Percentiles rank a stretch among this genome's conserved stretches.
phyloP scores from a whole-genome alignment of 2,888 invertebrate genomes.

The Tuberolachnus salignus region DNA sequence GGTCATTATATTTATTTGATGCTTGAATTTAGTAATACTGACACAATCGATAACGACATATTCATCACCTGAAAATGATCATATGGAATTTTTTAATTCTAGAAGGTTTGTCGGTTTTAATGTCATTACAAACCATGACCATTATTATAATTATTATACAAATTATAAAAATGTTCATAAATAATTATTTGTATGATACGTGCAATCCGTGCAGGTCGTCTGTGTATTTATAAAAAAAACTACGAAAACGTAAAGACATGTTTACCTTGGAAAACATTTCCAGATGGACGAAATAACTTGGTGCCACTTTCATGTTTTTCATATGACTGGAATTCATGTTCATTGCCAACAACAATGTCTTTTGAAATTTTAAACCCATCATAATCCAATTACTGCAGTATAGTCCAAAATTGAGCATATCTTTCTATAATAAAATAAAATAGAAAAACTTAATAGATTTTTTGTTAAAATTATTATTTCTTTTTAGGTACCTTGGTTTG shows the following conservation, averaged over 20 bases:
- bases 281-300: not conserved
- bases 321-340: slow-evolving; percentile 1
- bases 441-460: not conserved
- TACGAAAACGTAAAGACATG: not conserved
- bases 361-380: not conserved
- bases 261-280: slow-evolving; percentile 9
- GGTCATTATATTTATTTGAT: no score
- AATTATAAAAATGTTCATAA: no score
- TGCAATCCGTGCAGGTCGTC: no score
- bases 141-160: no score
- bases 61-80: no score
- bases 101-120: no score
- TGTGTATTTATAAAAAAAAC: not conserved
- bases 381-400: slow-evolving; percentile 21
- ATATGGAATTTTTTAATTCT: no score
- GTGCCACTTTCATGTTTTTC: not conserved
- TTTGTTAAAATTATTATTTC: no score
- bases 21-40: no score
- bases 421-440: slow-evolving; percentile 20
- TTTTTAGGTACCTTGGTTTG: not conserved
- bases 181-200: no score
- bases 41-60: no score
- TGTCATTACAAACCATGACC: no score
- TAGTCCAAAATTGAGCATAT: not conserved
- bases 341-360: not conserved